Percentiles rank a stretch among this genome's conserved stretches.
phyloP scores from a whole-genome alignment of 2,797 vertebrate genomes.

The Neopelma chrysocephalum region DNA sequence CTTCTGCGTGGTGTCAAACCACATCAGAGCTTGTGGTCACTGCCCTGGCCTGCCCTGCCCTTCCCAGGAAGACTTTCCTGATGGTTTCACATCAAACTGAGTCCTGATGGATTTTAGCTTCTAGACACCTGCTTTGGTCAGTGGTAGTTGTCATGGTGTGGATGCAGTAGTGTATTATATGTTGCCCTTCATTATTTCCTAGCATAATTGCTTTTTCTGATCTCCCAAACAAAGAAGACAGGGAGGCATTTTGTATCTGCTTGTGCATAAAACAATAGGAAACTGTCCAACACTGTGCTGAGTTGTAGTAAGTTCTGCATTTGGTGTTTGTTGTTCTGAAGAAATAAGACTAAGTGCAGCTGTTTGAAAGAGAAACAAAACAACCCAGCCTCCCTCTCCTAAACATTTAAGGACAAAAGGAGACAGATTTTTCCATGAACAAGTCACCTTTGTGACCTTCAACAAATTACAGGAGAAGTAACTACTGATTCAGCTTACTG shows the following conservation, averaged over 20 bases:
- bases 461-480: background rate
- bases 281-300: background rate
- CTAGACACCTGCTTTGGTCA: background rate
- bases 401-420: background rate
- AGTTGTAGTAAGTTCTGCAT: background rate
- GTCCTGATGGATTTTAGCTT: background rate
- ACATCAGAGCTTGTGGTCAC: background rate
- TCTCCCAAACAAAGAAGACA: background rate
- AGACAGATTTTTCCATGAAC: background rate
- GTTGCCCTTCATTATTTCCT: background rate
- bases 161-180: background rate
- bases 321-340: background rate
- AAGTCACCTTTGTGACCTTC: background rate
- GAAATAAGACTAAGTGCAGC: background rate
- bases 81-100: background rate
- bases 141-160: background rate
- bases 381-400: fast-evolving
- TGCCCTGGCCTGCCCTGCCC: background rate
- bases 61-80: background rate
- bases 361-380: background rate
- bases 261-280: background rate
- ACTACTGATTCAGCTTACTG: background rate
- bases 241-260: background rate
- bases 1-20: background rate
- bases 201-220: background rate